Conservation (phyloP, 2,113 vertebrate genomes). For the Centrocercus urophasianus region DNA sequence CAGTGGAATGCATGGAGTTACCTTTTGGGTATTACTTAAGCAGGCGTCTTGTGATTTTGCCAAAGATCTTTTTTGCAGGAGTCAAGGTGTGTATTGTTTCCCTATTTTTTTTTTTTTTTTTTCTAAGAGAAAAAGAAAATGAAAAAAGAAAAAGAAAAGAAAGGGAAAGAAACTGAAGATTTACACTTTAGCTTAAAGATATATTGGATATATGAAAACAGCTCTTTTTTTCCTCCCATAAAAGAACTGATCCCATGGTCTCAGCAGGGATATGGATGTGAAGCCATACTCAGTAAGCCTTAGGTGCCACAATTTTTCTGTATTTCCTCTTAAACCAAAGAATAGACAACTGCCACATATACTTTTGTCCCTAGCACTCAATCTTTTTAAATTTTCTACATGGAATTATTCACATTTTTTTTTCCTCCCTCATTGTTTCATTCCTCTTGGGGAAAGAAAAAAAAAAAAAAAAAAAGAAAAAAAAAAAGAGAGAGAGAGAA, state of each 20-base stretch:
- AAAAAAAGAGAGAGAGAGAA: constrained; percentile 9
- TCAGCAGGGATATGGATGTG: not conserved
- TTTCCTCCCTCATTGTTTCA: not conserved
- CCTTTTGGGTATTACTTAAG: constrained; percentile 75
- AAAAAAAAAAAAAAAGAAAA: constrained; percentile 36
- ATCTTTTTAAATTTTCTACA: constrained; percentile 22
- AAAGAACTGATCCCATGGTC: constrained; percentile 20
- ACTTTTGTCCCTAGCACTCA: not conserved
- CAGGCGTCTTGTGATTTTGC: constrained; percentile 73
- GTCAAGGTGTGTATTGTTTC: constrained; percentile 77
- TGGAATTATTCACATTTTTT: not conserved
- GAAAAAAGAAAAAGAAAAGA: not conserved
- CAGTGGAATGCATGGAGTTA: constrained; percentile 69
- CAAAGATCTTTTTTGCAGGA: constrained; percentile 75
- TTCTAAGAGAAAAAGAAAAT: not conserved
- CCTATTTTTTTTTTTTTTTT: constrained; percentile 3
- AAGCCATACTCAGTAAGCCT: constrained; percentile 43
- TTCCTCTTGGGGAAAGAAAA: not conserved
- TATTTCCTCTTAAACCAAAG: constrained; percentile 22
- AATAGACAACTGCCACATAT: not conserved
- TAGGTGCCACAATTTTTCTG: constrained; percentile 31
- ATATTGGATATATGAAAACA: constrained; percentile 40
- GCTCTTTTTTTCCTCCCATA: not conserved
- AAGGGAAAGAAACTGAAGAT: constrained; percentile 32
- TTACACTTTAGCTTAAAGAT: constrained; percentile 59